Percentiles rank a stretch among this genome's conserved stretches.
Evolutionary conservation across 2,797 vertebrate genomes (phyloP).

Genomic region (Fistularia commersonii): DNA sequence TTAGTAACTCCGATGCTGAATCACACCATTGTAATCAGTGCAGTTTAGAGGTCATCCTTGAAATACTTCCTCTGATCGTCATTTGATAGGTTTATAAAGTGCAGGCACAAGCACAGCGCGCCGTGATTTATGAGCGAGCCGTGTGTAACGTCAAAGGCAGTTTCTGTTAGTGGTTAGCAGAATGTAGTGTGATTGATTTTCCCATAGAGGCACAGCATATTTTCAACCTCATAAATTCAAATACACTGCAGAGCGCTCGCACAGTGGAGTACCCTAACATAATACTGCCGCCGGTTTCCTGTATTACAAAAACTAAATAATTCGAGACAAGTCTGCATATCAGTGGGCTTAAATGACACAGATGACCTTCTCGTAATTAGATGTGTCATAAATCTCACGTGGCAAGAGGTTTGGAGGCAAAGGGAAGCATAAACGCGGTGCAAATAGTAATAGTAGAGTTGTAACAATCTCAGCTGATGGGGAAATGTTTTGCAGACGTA

Average conservation of each 20-base stretch:
- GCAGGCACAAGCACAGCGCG: conserved; percentile 13
- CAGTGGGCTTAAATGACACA: background rate
- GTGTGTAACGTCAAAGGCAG: conserved; percentile 14
- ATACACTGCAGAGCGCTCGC: background rate
- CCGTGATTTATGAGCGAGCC: conserved; percentile 38
- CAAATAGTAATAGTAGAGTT: background rate
- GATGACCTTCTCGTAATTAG: background rate
- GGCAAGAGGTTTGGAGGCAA: background rate
- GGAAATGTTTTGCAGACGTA: no score
- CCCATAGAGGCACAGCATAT: conserved; percentile 9
- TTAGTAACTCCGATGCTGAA: conserved; percentile 43
- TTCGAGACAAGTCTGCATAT: background rate
- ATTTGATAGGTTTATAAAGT: conserved; percentile 42
- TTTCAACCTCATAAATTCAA: conserved; percentile 22
- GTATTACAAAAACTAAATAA: background rate
- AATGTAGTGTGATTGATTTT: conserved; percentile 27
- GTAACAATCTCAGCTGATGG: background rate
- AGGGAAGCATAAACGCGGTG: background rate
- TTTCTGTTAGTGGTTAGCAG: conserved; percentile 15
- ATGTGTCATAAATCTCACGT: background rate
- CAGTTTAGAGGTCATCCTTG: conserved; percentile 48
- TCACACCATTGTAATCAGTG: conserved; percentile 23
- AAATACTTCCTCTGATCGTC: conserved; percentile 51
- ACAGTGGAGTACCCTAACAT: background rate
- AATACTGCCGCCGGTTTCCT: background rate